Evolutionary conservation across 2,888 invertebrate genomes (phyloP).

Genomic region (Drosophila meridionalis): DNA sequence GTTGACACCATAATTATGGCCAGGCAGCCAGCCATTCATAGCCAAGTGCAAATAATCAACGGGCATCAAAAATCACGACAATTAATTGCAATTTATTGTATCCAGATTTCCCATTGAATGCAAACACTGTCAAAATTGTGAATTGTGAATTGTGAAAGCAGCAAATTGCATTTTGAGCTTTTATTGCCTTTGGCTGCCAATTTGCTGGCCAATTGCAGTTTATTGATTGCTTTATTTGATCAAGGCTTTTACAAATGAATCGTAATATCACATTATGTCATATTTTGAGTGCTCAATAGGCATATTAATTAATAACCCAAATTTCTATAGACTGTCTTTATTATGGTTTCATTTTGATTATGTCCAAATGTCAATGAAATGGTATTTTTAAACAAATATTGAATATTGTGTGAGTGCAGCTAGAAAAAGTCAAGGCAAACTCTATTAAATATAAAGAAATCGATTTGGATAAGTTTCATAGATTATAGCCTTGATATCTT

Average conservation of each 20-base stretch:
- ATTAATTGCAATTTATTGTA: constrained; percentile 58
- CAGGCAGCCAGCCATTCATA: constrained; percentile 25
- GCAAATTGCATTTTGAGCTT: constrained; percentile 32
- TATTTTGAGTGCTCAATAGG: neutral
- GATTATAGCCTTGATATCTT: neutral
- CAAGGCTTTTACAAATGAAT: neutral
- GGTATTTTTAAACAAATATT: neutral
- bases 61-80: constrained; percentile 37
- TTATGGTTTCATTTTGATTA: neutral
- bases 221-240: neutral
- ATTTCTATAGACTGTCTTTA: neutral
- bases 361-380: neutral
- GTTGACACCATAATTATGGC: constrained; percentile 2
- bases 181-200: constrained; percentile 19
- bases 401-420: neutral
- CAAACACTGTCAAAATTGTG: constrained; percentile 33
- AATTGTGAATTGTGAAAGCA: constrained; percentile 13
- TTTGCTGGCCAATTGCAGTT: constrained; percentile 23
- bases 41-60: constrained; percentile 12
- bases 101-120: constrained; percentile 30
- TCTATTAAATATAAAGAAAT: neutral
- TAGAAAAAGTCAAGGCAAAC: neutral
- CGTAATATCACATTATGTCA: constrained; percentile 2
- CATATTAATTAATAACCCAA: neutral
- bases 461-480: neutral